A percentile compares a stretch with the other conserved stretches of the same genome.
phyloP scores from a whole-genome alignment of 92 coral and sea anemone species.

The Porites divaricata region DNA sequence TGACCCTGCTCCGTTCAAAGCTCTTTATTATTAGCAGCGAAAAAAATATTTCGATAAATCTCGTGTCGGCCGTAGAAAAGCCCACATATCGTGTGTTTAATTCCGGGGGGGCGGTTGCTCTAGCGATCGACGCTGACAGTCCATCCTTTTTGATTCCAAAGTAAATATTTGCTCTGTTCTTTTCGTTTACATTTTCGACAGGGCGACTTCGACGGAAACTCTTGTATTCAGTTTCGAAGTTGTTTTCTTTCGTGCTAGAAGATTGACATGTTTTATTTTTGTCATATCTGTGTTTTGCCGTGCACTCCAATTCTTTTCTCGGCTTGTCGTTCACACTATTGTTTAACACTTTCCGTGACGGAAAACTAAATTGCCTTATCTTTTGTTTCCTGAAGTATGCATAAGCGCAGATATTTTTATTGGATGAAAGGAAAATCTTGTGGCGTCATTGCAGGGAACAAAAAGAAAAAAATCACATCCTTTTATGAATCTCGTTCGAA shows the following conservation, averaged over 20 bases:
- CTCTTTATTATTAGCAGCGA: neutral
- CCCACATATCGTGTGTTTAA: neutral
- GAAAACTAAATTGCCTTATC: slow-evolving; percentile 12
- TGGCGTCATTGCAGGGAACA: neutral
- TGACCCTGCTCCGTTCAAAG: neutral
- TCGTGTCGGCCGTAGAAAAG: neutral
- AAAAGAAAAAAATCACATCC: slow-evolving; percentile 1
- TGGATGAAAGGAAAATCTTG: neutral
- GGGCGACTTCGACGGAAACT: slow-evolving; percentile 17
- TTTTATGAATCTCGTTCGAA: neutral
- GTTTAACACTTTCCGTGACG: neutral
- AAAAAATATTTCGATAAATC: neutral
- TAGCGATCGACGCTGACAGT: neutral
- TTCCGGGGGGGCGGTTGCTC: slow-evolving; percentile 24
- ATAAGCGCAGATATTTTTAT: neutral
- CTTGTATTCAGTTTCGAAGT: slow-evolving; percentile 3
- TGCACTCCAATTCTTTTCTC: slow-evolving; percentile 1
- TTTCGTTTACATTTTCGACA: neutral
- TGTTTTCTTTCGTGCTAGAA: neutral
- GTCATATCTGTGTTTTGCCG: neutral
- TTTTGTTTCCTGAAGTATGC: neutral
- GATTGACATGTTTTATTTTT: neutral
- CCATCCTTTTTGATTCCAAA: neutral
- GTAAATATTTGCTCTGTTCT: slow-evolving; percentile 34
- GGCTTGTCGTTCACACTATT: neutral